Base-by-base conservation (phyloP, 2,113 vertebrate genomes). In the Rousettus leschenaultii region DNA sequence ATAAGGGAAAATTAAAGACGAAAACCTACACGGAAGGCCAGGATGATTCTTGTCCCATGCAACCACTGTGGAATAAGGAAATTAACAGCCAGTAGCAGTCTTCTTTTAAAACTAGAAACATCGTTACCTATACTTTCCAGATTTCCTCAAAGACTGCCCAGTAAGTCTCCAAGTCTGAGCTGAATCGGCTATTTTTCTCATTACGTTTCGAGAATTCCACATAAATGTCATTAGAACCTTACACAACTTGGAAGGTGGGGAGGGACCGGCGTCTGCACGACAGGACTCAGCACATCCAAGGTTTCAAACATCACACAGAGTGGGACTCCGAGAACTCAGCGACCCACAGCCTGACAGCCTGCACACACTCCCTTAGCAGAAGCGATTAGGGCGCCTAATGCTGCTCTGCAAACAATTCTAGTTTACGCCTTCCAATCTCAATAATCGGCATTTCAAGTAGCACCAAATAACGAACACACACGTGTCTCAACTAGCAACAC, bases 1-100 rank as follows among this genome's bases (percentile, higher is more conserved):
- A 96, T 21, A 82, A 59, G 90, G 80, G 59, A 65, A 89, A 96
- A 94, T 61, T 30, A 80, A 82, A 95, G 89, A 53, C 79, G 74
- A 94, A 79, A 75, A 6, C 51, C 84, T 74, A 33, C 55, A n/a
- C 16, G 4, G 75, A 75, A 59, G 51, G 70, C 86, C 14, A 26
- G 38, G 7, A 35, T 5, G 66, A 63, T 6, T 48, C 66, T 24
- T 35, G 8, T 63, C 45, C 73, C 61, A 35, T 0, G 10, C 57
- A 80, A n/a, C 43, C 53, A 92, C 63, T 0, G 40, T 5, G 30
- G 51, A 40, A 38, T 22, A 70, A 79, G 43, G 28, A 48, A 89
- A 2, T 15, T 15, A 75, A 28, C 33, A 53, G 63, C 28, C 82
- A 75, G 86, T 45, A 45, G 38, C 15, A 3, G 40, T 26, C 45